Evolutionary conservation across 2,797 vertebrate genomes (phyloP), one percentile per base, ranked within the genome.

Genomic region (Lagorchestes hirsutus): DNA sequence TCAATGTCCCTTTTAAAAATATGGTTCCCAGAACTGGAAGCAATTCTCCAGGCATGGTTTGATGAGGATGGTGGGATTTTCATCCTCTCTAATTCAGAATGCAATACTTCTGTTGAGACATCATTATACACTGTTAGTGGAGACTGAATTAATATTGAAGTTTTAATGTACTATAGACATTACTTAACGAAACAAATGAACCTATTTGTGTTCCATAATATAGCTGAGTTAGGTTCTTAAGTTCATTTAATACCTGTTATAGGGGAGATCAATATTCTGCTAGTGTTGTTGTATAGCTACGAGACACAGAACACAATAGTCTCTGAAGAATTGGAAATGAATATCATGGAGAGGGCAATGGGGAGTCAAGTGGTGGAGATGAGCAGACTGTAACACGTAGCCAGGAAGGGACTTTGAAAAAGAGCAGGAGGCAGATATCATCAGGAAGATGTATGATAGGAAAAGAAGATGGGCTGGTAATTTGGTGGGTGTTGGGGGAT

Each of bases 131-230:
- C 22, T 87, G 40, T 87, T 87, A 87, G 74, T 50, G 74, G 74
- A 87, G 74, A 87, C 74, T 87, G 40, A 87, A 87, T 87, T 87
- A 87, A 87, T 87, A 87, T 87, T 87, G 74, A 87, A 87, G 74
- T 87, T 87, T 87, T 87, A 87, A 87, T 87, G 74, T 87, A 87
- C 74, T 87, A 27, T 46, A 87, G 74, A 87, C 74, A 87, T 87
- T 87, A 87, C 74, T 46, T 87, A 87, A 87, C 4, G 40, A 87
- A 87, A 87, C 46, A 87, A 87, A 87, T 87, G 74, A 87, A 50
- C 74, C 40, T 87, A 46, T 87, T 87, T 87, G 74, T 87, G 40
- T 87, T 46, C 50, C 74, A 87, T 87, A 50, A 87, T 87, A 46
- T 87, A 87, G 74, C 22, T 3, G 0, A 50, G 40, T 87, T 87